phyloP scores from a whole-genome alignment of 1,140 invertebrate species.

The Yoshiicerus persimilis region DNA sequence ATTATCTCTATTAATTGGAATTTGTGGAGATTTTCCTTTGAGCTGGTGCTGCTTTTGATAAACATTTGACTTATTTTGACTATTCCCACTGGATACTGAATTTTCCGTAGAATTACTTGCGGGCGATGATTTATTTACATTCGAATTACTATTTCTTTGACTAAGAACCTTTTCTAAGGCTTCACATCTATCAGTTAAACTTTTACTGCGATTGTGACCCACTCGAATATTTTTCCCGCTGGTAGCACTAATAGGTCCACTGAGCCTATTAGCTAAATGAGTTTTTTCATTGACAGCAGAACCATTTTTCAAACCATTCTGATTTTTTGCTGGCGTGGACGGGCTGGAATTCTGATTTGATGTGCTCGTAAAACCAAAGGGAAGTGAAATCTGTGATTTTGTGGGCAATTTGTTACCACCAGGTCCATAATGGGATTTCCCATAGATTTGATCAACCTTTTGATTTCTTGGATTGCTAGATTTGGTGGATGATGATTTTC shows the following conservation, averaged over 20 bases:
- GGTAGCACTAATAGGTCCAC: not conserved
- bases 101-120: not conserved
- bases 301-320: not conserved
- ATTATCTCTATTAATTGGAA: not conserved
- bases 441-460: not conserved
- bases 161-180: constrained; percentile 41
- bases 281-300: not conserved
- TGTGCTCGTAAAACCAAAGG: constrained; percentile 18
- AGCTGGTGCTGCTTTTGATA: not conserved
- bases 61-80: constrained; percentile 11
- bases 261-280: not conserved
- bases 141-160: constrained; percentile 5
- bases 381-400: constrained; percentile 44
- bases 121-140: not conserved
- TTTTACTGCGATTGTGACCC: constrained; percentile 30
- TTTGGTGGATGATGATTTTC: not conserved
- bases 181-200: constrained; percentile 42
- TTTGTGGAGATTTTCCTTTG: not conserved
- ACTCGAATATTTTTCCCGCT: not conserved
- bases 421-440: not conserved
- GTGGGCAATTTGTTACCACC: not conserved
- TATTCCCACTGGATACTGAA: not conserved
- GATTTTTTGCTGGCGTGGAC: not conserved
- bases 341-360: not conserved
- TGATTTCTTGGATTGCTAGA: not conserved